Base-by-base conservation (phyloP, 2,113 vertebrate species). In the Thomomys bottae region DNA sequence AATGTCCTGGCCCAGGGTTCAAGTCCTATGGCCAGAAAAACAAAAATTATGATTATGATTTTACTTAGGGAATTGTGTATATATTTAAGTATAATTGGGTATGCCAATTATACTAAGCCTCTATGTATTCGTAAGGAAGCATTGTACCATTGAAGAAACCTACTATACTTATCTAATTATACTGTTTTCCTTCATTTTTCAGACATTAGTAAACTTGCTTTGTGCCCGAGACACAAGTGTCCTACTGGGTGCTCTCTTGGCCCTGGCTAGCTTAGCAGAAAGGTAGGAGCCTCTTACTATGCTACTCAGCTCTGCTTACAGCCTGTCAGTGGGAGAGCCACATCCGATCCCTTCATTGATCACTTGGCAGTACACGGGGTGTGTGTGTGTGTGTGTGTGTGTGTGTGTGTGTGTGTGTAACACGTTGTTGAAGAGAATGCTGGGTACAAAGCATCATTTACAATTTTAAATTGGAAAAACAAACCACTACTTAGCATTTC, bases 151-250 rank as follows among this genome's bases (percentile, higher is more conserved):
- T 78, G 64, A 80, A 90, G 61, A 61, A 28, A 18, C 36, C 38
- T 24, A 2, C 32, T 17, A 0, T 34, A 32, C 40, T 70, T 42
- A 15, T 0, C 0, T 59, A 93, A 80, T 86, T 76, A 76, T 59
- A 49, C 28, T 76, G 49, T 78, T 91, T 94, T 81, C 2, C 0
- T 76, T 95, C 6, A 4, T 96, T 97, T 97, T 96, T n/a, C 94
- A 99, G 98, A 99, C 98, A 1, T 93, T 99, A 84, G 98, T 98
- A 87, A 98, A 98, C 96, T 97, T 99, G 26, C 98, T 99, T 28
- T 97, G 97, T 32, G 96, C 98, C 14, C 97, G 97, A 84, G 98
- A 99, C 81, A 98, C 97, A 77, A 97, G 96, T 32, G 98, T 99
- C n/a, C 95, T 99, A 23, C 94, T 99, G 96, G 98, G 99, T 45